A percentile compares a stretch with the other conserved stretches of the same genome.
Conservation (phyloP, 1,140 invertebrate species). For the Cydia pomonella region DNA sequence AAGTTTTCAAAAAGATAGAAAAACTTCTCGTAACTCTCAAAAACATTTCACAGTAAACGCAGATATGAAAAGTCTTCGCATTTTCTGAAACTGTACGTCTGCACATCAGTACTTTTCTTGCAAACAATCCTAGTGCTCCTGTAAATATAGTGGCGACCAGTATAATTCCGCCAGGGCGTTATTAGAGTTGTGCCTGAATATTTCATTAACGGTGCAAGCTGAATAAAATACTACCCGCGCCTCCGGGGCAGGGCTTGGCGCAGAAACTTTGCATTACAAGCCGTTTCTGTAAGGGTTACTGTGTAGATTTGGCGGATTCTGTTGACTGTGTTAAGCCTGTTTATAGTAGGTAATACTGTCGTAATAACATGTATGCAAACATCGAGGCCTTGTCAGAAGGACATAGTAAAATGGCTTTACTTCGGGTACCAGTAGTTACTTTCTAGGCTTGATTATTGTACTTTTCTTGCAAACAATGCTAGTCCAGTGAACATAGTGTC, state of each 20-base stretch:
- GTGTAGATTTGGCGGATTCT: neutral
- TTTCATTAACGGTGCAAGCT: neutral
- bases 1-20: too few species aligned
- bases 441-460: too few species aligned
- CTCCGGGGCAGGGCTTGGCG: neutral
- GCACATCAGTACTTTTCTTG: neutral
- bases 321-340: neutral
- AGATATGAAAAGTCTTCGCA: too few species aligned
- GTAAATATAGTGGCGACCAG: neutral
- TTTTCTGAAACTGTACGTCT: too few species aligned
- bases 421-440: too few species aligned
- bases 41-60: too few species aligned
- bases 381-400: too few species aligned
- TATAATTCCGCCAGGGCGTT: neutral
- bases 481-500: neutral
- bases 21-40: too few species aligned
- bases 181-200: constrained; percentile 7
- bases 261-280: neutral
- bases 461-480: neutral
- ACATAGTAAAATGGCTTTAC: too few species aligned
- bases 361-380: too few species aligned
- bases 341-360: too few species aligned
- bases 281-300: neutral
- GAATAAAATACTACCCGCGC: constrained; percentile 7
- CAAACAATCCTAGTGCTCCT: neutral